A percentile compares a stretch with the other conserved stretches of the same genome.
Evolutionary conservation across 1,140 invertebrate genomes (phyloP).

Genomic region (Acromyrmex echinatior): DNA sequence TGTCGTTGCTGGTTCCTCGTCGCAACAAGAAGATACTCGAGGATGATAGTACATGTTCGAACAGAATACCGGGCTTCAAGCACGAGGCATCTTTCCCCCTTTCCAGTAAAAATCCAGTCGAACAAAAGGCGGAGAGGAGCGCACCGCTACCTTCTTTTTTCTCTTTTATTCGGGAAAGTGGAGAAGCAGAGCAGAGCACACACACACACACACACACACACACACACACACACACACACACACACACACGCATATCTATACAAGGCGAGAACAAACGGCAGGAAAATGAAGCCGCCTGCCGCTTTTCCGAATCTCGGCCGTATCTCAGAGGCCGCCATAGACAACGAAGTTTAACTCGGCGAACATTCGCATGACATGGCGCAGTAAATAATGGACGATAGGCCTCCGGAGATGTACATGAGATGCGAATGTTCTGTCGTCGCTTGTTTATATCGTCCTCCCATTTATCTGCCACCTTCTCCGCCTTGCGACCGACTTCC

Average conservation of each 20-base stretch:
- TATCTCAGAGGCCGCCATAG: conserved; percentile 71
- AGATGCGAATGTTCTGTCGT: conserved; percentile 20
- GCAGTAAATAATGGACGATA: conserved; percentile 74
- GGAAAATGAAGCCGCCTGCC: conserved; percentile 74
- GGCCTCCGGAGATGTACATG: conserved; percentile 6
- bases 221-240: too few relatives aligned
- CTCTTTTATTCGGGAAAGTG: conserved; percentile 32
- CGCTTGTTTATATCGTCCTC: conserved; percentile 22
- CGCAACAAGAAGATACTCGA: conserved; percentile 41
- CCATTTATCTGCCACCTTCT: background rate
- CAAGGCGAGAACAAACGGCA: conserved; percentile 67
- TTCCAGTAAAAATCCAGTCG: conserved; percentile 47
- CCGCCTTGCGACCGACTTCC: background rate
- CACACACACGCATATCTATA: too few relatives aligned
- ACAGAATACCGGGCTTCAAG: conserved; percentile 19
- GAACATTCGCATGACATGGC: conserved; percentile 33
- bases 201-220: too few relatives aligned
- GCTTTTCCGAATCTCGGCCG: conserved; percentile 66
- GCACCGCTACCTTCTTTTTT: background rate
- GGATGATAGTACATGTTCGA: conserved; percentile 54
- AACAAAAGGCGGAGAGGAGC: conserved; percentile 29
- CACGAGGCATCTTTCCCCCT: conserved; percentile 17
- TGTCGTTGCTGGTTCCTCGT: conserved; percentile 58
- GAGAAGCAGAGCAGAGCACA: background rate
- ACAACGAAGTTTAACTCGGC: conserved; percentile 71